Evolutionary conservation across 2,797 vertebrate genomes (phyloP).

Genomic region (Poeciliopsis paucimaculata): DNA sequence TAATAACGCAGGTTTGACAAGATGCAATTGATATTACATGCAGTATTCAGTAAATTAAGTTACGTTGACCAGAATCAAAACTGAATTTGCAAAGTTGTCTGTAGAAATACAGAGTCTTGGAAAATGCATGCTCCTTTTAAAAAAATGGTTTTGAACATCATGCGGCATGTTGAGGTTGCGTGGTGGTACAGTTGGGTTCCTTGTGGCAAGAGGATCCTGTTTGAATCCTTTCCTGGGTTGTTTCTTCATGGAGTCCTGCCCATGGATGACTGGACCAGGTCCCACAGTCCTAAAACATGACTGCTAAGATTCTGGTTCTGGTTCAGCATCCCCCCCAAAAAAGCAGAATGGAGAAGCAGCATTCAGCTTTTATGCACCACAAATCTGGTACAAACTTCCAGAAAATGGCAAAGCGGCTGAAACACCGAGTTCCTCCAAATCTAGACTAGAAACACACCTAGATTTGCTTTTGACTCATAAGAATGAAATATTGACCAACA

Average conservation of each 20-base stretch:
- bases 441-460: no score
- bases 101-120: neutral
- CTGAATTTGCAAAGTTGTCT: neutral
- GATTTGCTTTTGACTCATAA: no score
- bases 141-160: neutral
- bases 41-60: slow-evolving; percentile 13
- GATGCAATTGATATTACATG: slow-evolving; percentile 19
- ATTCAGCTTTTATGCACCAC: no score
- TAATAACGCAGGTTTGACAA: slow-evolving; percentile 49
- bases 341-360: no score
- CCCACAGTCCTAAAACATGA: neutral
- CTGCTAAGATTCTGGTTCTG: neutral
- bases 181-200: no score
- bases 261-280: neutral
- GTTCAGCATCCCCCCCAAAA: no score
- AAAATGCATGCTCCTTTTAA: neutral
- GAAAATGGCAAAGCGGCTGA: no score
- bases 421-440: no score
- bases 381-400: no score
- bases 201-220: neutral
- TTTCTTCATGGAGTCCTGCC: neutral
- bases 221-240: neutral
- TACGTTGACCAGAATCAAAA: slow-evolving; percentile 23
- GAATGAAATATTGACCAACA: no score
- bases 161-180: no score